A percentile compares a stretch with the other conserved stretches of the same genome.
phyloP scores from a whole-genome alignment of 2,888 invertebrate genomes.

The Megamerina dolium region DNA sequence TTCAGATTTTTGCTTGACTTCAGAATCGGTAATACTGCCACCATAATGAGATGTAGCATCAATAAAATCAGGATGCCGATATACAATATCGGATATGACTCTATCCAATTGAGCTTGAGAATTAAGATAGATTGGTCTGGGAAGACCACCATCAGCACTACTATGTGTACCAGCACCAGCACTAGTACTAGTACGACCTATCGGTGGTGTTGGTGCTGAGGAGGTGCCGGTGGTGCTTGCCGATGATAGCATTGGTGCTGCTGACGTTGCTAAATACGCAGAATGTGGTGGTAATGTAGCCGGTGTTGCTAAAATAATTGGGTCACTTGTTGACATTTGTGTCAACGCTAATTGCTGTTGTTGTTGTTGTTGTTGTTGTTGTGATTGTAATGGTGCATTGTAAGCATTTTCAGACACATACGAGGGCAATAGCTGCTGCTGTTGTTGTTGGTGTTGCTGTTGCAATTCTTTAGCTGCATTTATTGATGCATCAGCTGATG shows the following conservation, averaged over 20 bases:
- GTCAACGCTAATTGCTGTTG: not conserved
- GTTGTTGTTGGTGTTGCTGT: constrained; percentile 16
- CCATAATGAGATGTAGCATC: constrained; percentile 27
- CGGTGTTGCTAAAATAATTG: too few species aligned
- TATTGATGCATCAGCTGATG: too few species aligned
- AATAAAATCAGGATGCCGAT: constrained; percentile 38
- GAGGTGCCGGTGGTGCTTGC: constrained; percentile 12
- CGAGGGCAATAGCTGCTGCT: not conserved
- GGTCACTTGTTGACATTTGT: constrained; percentile 20
- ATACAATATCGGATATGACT: constrained; percentile 37
- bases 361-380: too few species aligned
- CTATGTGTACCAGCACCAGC: constrained; percentile 10
- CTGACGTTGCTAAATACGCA: constrained; percentile 5
- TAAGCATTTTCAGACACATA: constrained; percentile 8
- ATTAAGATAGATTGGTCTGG: constrained; percentile 27
- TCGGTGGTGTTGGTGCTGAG: not conserved
- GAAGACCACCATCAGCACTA: constrained; percentile 15
- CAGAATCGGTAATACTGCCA: constrained; percentile 34
- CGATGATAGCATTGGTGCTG: constrained; percentile 17
- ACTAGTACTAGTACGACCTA: not conserved
- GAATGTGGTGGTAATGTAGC: constrained; percentile 15
- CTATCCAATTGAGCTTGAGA: constrained; percentile 35
- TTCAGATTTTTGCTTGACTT: constrained; percentile 30
- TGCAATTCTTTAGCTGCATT: too few species aligned
- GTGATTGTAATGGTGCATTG: constrained; percentile 1